Percentiles rank a stretch among this genome's conserved stretches.
Evolutionary conservation across 2,888 invertebrate genomes (phyloP).

Genomic region (Actias luna): DNA sequence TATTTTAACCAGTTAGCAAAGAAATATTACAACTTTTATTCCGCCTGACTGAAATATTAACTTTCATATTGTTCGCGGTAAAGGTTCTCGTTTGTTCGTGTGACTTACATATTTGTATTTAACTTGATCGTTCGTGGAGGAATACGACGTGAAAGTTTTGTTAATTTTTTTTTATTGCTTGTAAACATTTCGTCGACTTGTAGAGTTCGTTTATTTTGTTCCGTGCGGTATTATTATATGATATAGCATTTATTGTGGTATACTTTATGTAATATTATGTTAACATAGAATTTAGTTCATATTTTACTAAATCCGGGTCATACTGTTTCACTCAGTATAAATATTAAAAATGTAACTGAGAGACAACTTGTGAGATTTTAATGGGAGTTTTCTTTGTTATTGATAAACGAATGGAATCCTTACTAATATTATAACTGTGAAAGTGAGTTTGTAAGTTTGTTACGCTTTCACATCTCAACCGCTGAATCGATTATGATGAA

Average conservation of each 20-base stretch:
- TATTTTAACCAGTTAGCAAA: not conserved
- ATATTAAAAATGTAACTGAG: no score
- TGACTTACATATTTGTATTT: constrained; percentile 1
- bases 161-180: not conserved
- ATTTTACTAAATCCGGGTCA: no score
- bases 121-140: not conserved
- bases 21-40: constrained; percentile 5
- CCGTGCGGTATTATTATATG: not conserved
- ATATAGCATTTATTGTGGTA: not conserved
- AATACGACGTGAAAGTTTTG: not conserved
- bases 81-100: not conserved
- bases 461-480: no score
- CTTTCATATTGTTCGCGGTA: constrained; percentile 1
- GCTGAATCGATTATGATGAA: no score
- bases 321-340: no score
- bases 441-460: no score
- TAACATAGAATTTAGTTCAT: no score
- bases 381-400: no score
- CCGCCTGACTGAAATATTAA: constrained; percentile 3
- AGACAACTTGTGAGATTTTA: no score
- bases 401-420: no score
- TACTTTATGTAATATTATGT: not conserved
- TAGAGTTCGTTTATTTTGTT: not conserved
- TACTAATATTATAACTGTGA: no score
- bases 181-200: not conserved